Evolutionary conservation across 2,797 vertebrate species (phyloP).

Genomic region (Alfaro cultratus): DNA sequence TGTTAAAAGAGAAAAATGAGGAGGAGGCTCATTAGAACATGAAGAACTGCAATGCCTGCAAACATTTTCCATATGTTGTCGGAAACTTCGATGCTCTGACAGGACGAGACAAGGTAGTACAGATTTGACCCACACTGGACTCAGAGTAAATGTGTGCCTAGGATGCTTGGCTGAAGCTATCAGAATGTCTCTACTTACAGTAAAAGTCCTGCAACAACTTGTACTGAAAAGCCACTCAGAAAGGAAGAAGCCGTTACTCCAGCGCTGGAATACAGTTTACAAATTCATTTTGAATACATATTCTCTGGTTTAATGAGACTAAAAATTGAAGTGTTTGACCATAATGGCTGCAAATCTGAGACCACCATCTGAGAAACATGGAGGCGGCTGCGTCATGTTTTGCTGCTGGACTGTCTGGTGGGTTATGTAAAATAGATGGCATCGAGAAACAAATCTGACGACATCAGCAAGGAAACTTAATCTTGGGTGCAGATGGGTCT

Average conservation of each 20-base stretch:
- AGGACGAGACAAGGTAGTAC: background rate
- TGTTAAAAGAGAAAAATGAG: background rate
- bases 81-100: background rate
- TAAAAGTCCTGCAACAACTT: background rate
- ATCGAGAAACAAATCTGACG: background rate
- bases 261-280: background rate
- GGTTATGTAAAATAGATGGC: background rate
- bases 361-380: background rate
- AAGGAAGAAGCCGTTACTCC: background rate
- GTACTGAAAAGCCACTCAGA: background rate
- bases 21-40: no score
- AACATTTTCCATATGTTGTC: background rate
- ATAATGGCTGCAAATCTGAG: background rate
- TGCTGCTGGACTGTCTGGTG: background rate
- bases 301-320: background rate
- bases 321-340: background rate
- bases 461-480: background rate
- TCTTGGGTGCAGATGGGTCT: background rate
- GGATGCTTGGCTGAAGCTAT: background rate
- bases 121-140: background rate
- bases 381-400: background rate
- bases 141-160: background rate
- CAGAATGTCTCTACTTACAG: background rate
- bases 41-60: background rate
- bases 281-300: background rate